Percentiles rank a stretch among this genome's conserved stretches.
phyloP scores from a whole-genome alignment of 2,113 vertebrate species.

The Oceanodroma tethys region DNA sequence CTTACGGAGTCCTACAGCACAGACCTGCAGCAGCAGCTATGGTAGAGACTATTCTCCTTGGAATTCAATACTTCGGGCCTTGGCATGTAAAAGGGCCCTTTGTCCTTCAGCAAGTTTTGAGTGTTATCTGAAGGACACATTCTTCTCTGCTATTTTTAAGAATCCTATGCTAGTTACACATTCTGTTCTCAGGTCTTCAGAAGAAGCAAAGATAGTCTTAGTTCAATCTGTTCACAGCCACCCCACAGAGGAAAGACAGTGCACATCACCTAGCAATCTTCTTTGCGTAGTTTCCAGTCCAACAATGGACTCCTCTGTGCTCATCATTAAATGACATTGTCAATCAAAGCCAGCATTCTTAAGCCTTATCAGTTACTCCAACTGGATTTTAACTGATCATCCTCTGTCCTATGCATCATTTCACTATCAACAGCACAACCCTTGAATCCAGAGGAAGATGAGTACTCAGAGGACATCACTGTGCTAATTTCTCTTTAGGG shows the following conservation, averaged over 20 bases:
- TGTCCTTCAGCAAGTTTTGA: not conserved
- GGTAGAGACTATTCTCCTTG: not conserved
- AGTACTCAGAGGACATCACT: not conserved
- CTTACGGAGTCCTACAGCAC: not conserved
- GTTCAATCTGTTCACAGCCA: not conserved
- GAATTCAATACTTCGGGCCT: not conserved
- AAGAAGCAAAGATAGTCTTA: constrained; percentile 35
- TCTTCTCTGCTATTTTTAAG: not conserved
- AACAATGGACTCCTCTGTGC: constrained; percentile 10
- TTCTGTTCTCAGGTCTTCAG: constrained; percentile 21
- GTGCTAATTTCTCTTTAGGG: not conserved
- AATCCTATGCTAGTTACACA: not conserved
- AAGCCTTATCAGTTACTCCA: constrained; percentile 6
- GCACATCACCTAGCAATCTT: not conserved
- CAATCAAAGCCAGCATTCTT: constrained; percentile 43
- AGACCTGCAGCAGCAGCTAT: not conserved
- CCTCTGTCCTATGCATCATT: not conserved
- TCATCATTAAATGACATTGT: constrained; percentile 53
- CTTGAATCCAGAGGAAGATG: not conserved
- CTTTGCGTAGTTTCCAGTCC: not conserved
- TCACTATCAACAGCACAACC: not conserved
- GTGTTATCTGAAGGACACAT: not conserved
- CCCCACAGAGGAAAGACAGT: not conserved
- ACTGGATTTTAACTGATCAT: constrained; percentile 14
- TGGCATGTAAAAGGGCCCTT: not conserved